phyloP scores from a whole-genome alignment of 2,888 invertebrate species.

The Hypena proboscidalis region DNA sequence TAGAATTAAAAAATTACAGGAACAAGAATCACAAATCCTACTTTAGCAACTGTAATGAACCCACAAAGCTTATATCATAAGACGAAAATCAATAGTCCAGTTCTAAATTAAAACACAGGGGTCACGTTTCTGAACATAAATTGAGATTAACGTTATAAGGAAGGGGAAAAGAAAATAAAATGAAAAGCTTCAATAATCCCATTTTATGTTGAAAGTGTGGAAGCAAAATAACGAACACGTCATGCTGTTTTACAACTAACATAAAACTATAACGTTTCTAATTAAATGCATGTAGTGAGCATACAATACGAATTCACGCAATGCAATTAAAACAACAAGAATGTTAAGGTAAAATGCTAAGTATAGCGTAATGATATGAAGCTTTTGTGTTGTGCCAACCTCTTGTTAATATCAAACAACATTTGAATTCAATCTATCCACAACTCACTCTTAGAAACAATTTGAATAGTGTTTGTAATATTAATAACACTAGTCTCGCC shows the following conservation, averaged over 20 bases:
- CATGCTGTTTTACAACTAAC: slow-evolving; percentile 40
- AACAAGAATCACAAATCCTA: too few relatives aligned
- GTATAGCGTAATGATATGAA: too few relatives aligned
- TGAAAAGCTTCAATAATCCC: slow-evolving; percentile 31
- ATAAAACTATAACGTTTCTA: slow-evolving; percentile 46
- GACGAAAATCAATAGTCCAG: not conserved
- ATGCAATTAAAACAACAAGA: slow-evolving; percentile 46
- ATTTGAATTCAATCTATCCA: too few relatives aligned
- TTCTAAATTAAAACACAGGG: not conserved
- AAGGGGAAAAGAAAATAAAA: slow-evolving; percentile 8
- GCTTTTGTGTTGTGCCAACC: too few relatives aligned
- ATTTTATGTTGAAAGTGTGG: slow-evolving; percentile 35
- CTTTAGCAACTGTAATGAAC: not conserved
- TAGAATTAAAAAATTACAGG: too few relatives aligned
- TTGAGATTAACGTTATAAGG: slow-evolving; percentile 3
- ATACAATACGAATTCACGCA: slow-evolving; percentile 50
- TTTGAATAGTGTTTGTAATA: too few relatives aligned
- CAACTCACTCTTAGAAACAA: too few relatives aligned
- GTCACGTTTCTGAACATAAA: slow-evolving; percentile 7
- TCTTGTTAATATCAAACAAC: too few relatives aligned
- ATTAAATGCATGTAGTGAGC: slow-evolving; percentile 46
- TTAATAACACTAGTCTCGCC: too few relatives aligned
- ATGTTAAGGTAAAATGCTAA: slow-evolving; percentile 17
- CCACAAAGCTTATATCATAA: not conserved
- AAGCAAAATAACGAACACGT: slow-evolving; percentile 36